Conservation (phyloP, 2,113 vertebrate species). For the Gobiocypris rarus region DNA sequence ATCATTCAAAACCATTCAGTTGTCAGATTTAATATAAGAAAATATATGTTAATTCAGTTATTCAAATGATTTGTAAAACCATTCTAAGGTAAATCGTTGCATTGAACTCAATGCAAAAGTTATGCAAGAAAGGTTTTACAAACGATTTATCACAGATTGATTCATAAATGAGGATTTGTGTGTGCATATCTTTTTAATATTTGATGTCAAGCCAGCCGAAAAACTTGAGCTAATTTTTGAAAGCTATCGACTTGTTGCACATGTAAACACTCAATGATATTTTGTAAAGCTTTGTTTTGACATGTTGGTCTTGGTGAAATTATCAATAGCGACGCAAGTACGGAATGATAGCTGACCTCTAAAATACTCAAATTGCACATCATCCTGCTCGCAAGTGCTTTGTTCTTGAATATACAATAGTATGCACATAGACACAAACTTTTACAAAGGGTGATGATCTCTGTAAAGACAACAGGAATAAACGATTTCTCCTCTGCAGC, state of each 20-base stretch:
- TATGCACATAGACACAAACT: slow-evolving; percentile 40
- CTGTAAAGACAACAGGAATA: slow-evolving; percentile 37
- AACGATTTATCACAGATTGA: not conserved
- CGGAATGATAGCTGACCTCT: slow-evolving; percentile 72
- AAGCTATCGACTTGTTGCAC: not conserved
- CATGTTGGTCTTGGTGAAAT: slow-evolving; percentile 28
- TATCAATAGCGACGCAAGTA: slow-evolving; percentile 23
- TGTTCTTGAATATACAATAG: slow-evolving; percentile 46
- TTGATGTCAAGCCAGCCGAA: not conserved
- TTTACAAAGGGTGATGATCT: slow-evolving; percentile 41
- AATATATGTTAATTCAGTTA: not conserved
- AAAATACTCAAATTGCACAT: slow-evolving; percentile 56
- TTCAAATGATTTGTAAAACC: not conserved
- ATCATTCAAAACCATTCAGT: not conserved
- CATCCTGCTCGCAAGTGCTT: slow-evolving; percentile 45
- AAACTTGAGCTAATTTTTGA: not conserved
- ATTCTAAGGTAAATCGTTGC: too few relatives aligned
- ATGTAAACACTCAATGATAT: not conserved
- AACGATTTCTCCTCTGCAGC: not conserved
- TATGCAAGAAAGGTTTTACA: not conserved
- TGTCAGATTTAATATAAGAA: not conserved
- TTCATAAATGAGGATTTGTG: not conserved
- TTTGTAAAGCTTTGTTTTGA: slow-evolving; percentile 52
- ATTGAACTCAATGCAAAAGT: not conserved
- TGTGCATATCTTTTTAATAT: not conserved